These are phyloP conservation scores for Lanius ludovicianus DNA, from an alignment of 2,113 vertebrate species.

Conservation along the genomic window DNA sequence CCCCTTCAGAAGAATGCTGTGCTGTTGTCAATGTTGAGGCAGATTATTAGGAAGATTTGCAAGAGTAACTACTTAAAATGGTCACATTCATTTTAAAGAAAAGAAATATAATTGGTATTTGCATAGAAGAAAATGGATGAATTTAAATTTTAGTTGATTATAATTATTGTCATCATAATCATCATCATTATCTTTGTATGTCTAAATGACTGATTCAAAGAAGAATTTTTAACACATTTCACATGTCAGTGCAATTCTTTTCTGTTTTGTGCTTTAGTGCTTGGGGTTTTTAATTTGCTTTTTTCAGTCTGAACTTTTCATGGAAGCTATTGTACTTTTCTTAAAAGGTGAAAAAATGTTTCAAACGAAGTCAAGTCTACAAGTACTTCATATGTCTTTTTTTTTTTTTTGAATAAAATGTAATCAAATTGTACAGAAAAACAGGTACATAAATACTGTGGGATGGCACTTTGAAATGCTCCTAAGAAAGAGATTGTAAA, in stretches of 20 bases:
- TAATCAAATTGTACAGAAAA: neutral
- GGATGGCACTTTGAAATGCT: neutral
- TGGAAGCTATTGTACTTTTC: slow-evolving; percentile 52
- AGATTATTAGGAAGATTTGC: slow-evolving; percentile 53
- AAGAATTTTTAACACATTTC: slow-evolving; percentile 60
- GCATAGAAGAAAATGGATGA: slow-evolving; percentile 61
- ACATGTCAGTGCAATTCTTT: slow-evolving; percentile 63
- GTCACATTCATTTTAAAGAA: slow-evolving; percentile 59
- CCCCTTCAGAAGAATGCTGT: neutral
- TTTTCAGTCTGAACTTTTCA: slow-evolving; percentile 61
- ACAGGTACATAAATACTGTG: neutral
- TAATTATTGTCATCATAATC: slow-evolving; percentile 70
- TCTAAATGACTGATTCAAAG: slow-evolving; percentile 65
- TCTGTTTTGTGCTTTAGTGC: slow-evolving; percentile 37
- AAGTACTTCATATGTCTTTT: neutral
- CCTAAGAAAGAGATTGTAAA: neutral
- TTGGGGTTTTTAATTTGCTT: slow-evolving; percentile 53
- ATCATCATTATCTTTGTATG: slow-evolving; percentile 71
- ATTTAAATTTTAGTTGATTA: slow-evolving; percentile 72
- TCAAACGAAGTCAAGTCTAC: slow-evolving; percentile 21
- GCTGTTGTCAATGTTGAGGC: slow-evolving; percentile 39
- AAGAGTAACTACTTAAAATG: slow-evolving; percentile 60
- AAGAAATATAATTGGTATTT: slow-evolving; percentile 71
- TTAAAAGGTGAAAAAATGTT: slow-evolving; percentile 19
- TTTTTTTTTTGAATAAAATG: neutral